These are phyloP conservation scores for Campylomormyrus tamandua DNA, from an alignment of 2,113 vertebrate species.

Conservation along the genomic window DNA sequence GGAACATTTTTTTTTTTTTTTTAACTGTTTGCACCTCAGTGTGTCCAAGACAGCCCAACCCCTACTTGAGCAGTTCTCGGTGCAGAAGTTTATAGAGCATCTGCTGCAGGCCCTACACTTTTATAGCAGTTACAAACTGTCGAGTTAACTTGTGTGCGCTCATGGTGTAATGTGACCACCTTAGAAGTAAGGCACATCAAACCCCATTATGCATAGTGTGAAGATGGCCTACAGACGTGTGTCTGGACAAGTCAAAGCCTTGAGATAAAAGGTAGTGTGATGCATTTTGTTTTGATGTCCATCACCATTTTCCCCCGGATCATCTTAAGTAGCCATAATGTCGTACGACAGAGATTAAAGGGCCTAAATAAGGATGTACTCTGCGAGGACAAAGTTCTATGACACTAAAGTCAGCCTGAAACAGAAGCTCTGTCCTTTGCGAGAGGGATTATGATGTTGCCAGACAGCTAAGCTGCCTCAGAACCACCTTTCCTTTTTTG, in stretches of 20 bases:
- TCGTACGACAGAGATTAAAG: background rate
- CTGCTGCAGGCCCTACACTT: background rate
- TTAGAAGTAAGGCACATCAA: background rate
- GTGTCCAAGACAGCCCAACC: background rate
- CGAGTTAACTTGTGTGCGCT: background rate
- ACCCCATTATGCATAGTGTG: background rate
- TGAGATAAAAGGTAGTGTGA: background rate
- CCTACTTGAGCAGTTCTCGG: background rate
- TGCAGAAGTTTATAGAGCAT: background rate
- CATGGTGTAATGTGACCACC: background rate
- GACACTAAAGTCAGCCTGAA: background rate
- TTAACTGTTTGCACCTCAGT: background rate
- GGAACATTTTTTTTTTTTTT: background rate
- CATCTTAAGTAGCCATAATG: background rate
- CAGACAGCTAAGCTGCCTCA: background rate
- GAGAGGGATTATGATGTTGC: background rate
- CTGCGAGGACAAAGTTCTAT: background rate
- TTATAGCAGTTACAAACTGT: background rate
- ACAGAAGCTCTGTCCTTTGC: background rate
- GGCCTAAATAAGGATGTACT: background rate
- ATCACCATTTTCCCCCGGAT: background rate
- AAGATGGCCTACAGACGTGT: background rate
- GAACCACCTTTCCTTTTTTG: background rate
- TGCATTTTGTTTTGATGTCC: background rate
- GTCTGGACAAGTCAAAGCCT: background rate